These are phyloP conservation scores for Notospermus geniculatus DNA, from an alignment of 1,140 invertebrate genomes.

Conservation along the genomic window DNA sequence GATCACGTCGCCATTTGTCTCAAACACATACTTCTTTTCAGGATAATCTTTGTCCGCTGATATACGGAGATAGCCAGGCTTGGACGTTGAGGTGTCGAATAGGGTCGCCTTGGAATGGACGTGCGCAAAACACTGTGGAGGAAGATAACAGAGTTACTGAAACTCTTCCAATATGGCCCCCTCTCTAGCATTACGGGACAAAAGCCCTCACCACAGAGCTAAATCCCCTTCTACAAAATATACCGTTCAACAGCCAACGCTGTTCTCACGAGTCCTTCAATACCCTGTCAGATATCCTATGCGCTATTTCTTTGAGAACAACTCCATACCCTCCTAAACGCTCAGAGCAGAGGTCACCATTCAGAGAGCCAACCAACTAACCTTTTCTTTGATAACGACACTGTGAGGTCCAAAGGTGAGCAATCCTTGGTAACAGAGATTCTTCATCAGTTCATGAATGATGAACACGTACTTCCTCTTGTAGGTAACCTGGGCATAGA, in stretches of 20 bases:
- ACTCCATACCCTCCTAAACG: no score
- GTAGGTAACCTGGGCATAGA: slow-evolving; percentile 60
- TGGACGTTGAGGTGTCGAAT: slow-evolving; percentile 67
- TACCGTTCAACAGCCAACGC: no score
- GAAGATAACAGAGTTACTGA: slow-evolving; percentile 12
- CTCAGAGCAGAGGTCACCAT: no score
- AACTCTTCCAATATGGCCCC: not conserved
- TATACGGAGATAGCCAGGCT: slow-evolving; percentile 65
- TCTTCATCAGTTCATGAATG: slow-evolving; percentile 59
- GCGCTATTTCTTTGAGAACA: no score
- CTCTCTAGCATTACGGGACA: no score
- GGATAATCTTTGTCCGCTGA: slow-evolving; percentile 62
- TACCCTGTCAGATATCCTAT: no score
- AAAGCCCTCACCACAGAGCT: no score
- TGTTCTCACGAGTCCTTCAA: no score
- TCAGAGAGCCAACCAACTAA: no score
- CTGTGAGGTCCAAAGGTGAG: slow-evolving; percentile 68
- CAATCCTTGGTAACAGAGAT: slow-evolving; percentile 68
- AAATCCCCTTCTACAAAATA: no score
- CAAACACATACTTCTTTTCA: slow-evolving; percentile 61
- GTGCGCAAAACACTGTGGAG: slow-evolving; percentile 64
- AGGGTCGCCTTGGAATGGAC: slow-evolving; percentile 65
- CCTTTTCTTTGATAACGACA: slow-evolving; percentile 70
- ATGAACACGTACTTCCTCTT: slow-evolving; percentile 66
- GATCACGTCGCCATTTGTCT: slow-evolving; percentile 60